Conservation (phyloP, 2,888 invertebrate genomes). For the Nephrotoma appendiculata region DNA sequence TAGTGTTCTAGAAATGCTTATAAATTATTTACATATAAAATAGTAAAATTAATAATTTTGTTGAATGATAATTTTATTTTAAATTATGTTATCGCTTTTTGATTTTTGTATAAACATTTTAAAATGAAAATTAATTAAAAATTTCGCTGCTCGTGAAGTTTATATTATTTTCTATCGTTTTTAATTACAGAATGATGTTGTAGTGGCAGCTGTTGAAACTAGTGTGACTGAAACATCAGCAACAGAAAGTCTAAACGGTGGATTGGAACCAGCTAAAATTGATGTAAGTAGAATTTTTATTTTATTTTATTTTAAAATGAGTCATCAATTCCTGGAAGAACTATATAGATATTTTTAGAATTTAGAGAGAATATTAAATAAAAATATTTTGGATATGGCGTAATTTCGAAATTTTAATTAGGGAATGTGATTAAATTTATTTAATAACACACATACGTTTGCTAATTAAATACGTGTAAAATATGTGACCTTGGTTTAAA, state of each 20-base stretch:
- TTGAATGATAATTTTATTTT: neutral
- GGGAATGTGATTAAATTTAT: too few species aligned
- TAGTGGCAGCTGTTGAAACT: neutral
- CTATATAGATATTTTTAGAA: too few species aligned
- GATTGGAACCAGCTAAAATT: constrained; percentile 13
- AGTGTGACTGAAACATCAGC: constrained; percentile 15
- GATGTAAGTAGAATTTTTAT: constrained; percentile 6
- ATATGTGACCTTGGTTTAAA: too few species aligned
- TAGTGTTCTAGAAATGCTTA: neutral
- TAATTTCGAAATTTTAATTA: too few species aligned
- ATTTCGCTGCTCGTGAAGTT: neutral
- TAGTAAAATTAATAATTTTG: neutral
- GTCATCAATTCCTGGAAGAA: too few species aligned
- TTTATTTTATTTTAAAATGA: neutral
- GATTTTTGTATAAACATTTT: neutral
- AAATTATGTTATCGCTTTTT: neutral
- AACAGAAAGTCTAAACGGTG: constrained; percentile 19
- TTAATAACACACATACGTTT: too few species aligned
- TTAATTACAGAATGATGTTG: neutral
- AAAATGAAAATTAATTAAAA: neutral
- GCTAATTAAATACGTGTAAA: too few species aligned
- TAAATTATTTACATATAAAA: neutral
- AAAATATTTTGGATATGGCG: too few species aligned
- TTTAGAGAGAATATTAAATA: too few species aligned
- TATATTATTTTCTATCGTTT: neutral